Conservation (phyloP, 2,797 vertebrate genomes). For the Cossypha heuglini region DNA sequence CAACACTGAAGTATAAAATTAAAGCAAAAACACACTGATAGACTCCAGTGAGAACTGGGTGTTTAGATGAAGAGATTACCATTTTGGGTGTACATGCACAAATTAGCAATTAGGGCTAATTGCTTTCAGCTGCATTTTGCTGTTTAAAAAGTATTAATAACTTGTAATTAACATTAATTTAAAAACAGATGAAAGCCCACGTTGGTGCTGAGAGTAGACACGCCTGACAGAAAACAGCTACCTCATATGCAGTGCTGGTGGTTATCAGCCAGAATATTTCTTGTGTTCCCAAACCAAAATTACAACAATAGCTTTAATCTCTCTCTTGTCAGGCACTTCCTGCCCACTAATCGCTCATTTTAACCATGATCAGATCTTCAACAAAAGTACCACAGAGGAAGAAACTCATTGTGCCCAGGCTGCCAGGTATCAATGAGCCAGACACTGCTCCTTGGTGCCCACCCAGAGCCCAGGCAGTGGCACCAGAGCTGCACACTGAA, state of each 20-base stretch:
- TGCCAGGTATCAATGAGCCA: not conserved
- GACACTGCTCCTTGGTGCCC: not conserved
- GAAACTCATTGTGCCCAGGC: not conserved
- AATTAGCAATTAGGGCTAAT: conserved; percentile 54
- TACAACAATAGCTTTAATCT: conserved; percentile 18
- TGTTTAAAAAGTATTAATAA: conserved; percentile 15
- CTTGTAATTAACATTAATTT: conserved; percentile 54
- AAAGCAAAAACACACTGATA: not conserved
- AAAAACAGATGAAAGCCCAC: conserved; percentile 40
- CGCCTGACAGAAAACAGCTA: conserved; percentile 34
- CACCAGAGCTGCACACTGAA: not conserved
- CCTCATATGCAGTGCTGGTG: not conserved
- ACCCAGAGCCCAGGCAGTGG: fast-evolving
- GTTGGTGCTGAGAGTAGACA: not conserved
- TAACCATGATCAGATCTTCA: not conserved
- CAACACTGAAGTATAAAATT: not conserved
- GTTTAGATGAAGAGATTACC: conserved; percentile 28
- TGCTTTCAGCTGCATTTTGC: conserved; percentile 55
- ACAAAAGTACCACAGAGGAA: not conserved
- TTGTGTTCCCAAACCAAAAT: conserved; percentile 21
- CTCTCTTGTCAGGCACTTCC: conserved; percentile 11
- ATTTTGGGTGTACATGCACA: not conserved
- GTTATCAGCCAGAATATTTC: not conserved
- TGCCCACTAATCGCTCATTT: not conserved
- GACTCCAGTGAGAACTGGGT: not conserved